phyloP scores from a whole-genome alignment of 2,888 invertebrate species.

The Panorpa germanica region DNA sequence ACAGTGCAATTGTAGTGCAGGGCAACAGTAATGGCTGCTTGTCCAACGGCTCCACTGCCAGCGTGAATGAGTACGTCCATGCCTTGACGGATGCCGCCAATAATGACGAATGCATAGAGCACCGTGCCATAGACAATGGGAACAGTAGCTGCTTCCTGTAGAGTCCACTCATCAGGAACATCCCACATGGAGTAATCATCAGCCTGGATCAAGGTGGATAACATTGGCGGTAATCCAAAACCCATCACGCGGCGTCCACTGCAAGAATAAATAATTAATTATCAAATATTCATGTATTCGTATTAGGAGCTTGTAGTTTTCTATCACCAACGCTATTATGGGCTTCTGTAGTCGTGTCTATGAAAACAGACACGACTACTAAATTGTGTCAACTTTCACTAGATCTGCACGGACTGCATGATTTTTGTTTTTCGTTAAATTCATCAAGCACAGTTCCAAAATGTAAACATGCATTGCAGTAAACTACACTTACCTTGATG shows the following conservation, averaged over 20 bases:
- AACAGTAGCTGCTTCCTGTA: slow-evolving; percentile 49
- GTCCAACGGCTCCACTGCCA: slow-evolving; percentile 81
- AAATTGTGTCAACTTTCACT: no score
- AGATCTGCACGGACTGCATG: no score
- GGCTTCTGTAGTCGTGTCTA: no score
- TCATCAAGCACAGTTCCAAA: no score
- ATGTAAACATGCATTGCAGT: no score
- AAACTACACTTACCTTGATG: slow-evolving; percentile 20
- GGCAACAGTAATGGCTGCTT: slow-evolving; percentile 81
- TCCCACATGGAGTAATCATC: slow-evolving; percentile 39
- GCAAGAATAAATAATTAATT: no score
- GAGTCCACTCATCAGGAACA: slow-evolving; percentile 41
- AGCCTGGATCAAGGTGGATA: slow-evolving; percentile 16
- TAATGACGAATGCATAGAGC: slow-evolving; percentile 22
- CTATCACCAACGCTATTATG: no score
- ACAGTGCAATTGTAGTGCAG: slow-evolving; percentile 68
- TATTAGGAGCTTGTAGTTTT: no score
- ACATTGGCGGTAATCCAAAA: slow-evolving; percentile 9
- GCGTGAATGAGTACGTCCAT: slow-evolving; percentile 74
- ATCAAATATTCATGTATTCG: no score
- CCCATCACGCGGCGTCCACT: slow-evolving; percentile 39
- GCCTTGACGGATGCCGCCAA: no score
- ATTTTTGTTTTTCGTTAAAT: no score
- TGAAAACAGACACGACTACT: no score
- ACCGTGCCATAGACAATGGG: slow-evolving; percentile 48